Evolutionary conservation across 2,888 invertebrate species (phyloP).

Genomic region (Himalopsyche anomala): DNA sequence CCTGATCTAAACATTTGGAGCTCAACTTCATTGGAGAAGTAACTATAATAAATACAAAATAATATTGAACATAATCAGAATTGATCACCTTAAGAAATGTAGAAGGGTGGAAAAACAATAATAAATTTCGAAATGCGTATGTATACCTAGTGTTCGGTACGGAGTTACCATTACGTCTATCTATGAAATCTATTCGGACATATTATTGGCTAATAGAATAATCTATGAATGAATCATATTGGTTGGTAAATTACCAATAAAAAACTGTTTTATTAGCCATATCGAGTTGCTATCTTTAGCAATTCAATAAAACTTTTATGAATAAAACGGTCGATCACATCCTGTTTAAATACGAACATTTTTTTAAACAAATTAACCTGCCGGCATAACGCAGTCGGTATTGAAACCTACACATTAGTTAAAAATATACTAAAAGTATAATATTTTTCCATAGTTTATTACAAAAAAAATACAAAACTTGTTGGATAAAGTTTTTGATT

Average conservation of each 20-base stretch:
- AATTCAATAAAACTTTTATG: slow-evolving; percentile 31
- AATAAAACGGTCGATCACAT: slow-evolving; percentile 23
- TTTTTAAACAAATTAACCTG: slow-evolving; percentile 8
- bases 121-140: no score
- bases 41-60: no score
- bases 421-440: not conserved
- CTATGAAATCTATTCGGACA: slow-evolving; percentile 12
- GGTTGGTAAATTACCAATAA: slow-evolving; percentile 20
- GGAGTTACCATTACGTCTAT: not conserved
- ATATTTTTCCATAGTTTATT: no score
- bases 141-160: not conserved
- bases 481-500: no score
- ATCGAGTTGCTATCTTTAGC: slow-evolving; percentile 25
- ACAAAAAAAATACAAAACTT: no score
- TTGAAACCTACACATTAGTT: not conserved
- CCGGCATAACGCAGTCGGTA: not conserved
- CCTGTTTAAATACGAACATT: slow-evolving; percentile 26
- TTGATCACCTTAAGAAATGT: no score
- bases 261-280: slow-evolving; percentile 18
- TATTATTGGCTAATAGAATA: slow-evolving; percentile 28
- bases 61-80: no score
- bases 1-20: no score
- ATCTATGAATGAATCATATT: slow-evolving; percentile 18
- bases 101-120: no score
- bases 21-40: no score